These are phyloP conservation scores for Orchesellides sinensis DNA, from an alignment of 2,888 invertebrate species.

Conservation along the genomic window DNA sequence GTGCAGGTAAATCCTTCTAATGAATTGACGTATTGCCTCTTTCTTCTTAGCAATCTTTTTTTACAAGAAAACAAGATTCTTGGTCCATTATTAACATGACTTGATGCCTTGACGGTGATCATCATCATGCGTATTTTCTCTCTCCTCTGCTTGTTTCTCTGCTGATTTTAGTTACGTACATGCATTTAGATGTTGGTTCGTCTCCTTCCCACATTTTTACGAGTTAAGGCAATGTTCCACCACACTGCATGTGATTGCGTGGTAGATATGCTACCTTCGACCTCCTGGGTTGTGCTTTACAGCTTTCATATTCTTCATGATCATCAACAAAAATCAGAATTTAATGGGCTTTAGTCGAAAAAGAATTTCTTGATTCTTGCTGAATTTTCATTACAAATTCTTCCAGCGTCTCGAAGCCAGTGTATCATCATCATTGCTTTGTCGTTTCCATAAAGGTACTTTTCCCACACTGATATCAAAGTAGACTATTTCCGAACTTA, in stretches of 20 bases:
- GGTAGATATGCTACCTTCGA: conserved; percentile 27
- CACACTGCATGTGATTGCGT: conserved; percentile 19
- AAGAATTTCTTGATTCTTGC: conserved; percentile 19
- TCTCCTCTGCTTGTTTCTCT: conserved; percentile 3
- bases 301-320: conserved; percentile 33
- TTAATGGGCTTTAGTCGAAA: conserved; percentile 50
- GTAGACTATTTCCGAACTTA: too few species aligned
- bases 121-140: conserved; percentile 17
- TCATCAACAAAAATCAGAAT: conserved; percentile 50
- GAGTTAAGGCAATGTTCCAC: conserved; percentile 30
- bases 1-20: conserved; percentile 70
- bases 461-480: not conserved
- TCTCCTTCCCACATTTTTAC: conserved; percentile 48
- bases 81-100: conserved; percentile 36
- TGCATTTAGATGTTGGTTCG: too few species aligned
- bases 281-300: conserved; percentile 39
- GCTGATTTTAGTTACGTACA: not conserved
- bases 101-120: conserved; percentile 14
- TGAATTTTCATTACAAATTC: conserved; percentile 60
- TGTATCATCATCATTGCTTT: conserved; percentile 56
- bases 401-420: conserved; percentile 52
- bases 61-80: conserved; percentile 48
- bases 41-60: conserved; percentile 23
- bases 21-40: conserved; percentile 70
- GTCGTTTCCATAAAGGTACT: not conserved